A percentile compares a stretch with the other conserved stretches of the same genome.
Evolutionary conservation across 2,797 vertebrate species (phyloP).

Genomic region (Bothrops alternatus): DNA sequence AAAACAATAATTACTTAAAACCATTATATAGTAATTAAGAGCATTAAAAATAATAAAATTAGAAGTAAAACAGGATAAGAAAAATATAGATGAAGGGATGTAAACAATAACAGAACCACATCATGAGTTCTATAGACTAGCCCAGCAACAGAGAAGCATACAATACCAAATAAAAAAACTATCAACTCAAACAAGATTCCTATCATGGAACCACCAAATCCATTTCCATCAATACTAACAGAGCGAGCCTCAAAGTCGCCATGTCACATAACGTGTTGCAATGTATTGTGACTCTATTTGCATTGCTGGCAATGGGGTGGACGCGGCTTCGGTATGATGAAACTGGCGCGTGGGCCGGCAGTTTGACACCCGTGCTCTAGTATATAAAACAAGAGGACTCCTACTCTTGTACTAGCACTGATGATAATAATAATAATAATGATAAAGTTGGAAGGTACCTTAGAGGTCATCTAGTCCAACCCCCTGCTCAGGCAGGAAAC

Average conservation of each 20-base stretch:
- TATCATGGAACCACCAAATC: background rate
- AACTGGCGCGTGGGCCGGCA: too few relatives aligned
- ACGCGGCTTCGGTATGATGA: too few relatives aligned
- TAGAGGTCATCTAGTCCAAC: too few relatives aligned
- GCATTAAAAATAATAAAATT: background rate
- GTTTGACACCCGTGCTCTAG: background rate
- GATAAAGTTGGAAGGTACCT: too few relatives aligned
- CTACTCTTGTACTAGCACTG: background rate
- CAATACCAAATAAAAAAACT: background rate
- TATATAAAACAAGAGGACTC: background rate
- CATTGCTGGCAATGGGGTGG: too few relatives aligned
- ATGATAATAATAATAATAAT: background rate
- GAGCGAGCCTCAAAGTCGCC: background rate
- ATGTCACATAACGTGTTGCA: too few relatives aligned
- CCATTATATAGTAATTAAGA: background rate
- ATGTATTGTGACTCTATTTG: too few relatives aligned
- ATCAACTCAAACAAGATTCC: background rate
- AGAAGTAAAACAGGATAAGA: background rate
- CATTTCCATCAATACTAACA: background rate
- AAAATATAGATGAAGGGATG: background rate
- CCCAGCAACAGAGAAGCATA: background rate
- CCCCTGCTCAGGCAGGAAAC: too few relatives aligned
- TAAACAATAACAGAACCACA: background rate
- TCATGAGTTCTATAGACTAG: background rate
- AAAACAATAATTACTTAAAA: background rate